These are phyloP conservation scores for Dastarcus helophoroides DNA, from an alignment of 2,888 invertebrate genomes.

Conservation along the genomic window DNA sequence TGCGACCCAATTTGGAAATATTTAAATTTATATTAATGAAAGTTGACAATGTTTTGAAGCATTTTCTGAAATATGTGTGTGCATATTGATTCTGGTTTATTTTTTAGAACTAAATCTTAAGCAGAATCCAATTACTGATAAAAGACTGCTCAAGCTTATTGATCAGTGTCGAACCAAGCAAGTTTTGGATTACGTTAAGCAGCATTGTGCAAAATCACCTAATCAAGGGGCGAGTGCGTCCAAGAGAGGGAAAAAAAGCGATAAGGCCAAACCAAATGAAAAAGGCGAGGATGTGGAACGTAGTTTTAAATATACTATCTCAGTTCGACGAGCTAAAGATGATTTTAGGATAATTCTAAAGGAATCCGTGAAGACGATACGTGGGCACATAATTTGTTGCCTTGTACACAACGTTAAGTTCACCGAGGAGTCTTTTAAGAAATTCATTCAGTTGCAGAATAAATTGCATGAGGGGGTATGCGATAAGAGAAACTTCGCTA, in stretches of 20 bases:
- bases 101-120: slow-evolving; percentile 55
- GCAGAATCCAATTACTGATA: slow-evolving; percentile 62
- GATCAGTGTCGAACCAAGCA: slow-evolving; percentile 66
- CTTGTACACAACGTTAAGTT: slow-evolving; percentile 54
- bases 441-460: slow-evolving; percentile 70
- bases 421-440: slow-evolving; percentile 48
- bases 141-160: slow-evolving; percentile 60
- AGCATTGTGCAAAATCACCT: slow-evolving; percentile 43
- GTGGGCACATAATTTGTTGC: slow-evolving; percentile 65
- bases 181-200: slow-evolving; percentile 63
- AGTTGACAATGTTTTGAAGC: too few species aligned
- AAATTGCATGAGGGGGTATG: slow-evolving; percentile 65
- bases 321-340: slow-evolving; percentile 22
- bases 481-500: slow-evolving; percentile 64
- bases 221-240: slow-evolving; percentile 3
- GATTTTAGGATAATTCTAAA: slow-evolving; percentile 20
- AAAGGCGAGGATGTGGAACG: slow-evolving; percentile 18
- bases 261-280: slow-evolving; percentile 27
- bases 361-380: slow-evolving; percentile 44
- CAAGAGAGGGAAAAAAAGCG: slow-evolving; percentile 30
- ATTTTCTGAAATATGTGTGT: too few species aligned
- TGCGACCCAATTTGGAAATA: too few species aligned
- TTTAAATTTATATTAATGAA: too few species aligned
- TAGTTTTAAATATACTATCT: slow-evolving; percentile 30
- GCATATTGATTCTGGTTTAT: too few species aligned